A percentile compares a stretch with the other conserved stretches of the same genome.
Conservation (phyloP, 1,140 invertebrate species). For the Leptinotarsa defecta region DNA sequence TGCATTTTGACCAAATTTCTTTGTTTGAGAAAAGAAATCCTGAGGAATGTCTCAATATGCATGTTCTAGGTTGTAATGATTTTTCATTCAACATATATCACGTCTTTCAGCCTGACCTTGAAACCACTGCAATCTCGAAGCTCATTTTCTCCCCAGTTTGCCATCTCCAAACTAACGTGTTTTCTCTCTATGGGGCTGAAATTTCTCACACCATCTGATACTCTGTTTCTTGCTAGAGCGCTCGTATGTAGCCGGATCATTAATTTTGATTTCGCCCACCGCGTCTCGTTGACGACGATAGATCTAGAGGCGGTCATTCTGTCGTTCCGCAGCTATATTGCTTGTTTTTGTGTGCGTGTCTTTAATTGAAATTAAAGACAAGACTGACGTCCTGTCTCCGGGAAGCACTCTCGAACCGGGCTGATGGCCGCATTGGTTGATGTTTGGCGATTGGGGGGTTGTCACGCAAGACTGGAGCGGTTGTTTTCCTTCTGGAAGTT, state of each 20-base stretch:
- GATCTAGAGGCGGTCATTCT: not conserved
- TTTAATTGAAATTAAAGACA: not conserved
- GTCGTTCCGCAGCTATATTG: not conserved
- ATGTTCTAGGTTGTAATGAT: too few relatives aligned
- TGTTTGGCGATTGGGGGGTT: not conserved
- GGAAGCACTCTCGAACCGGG: not conserved
- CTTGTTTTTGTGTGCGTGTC: conserved; percentile 2
- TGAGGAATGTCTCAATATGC: too few relatives aligned
- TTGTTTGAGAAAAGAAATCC: too few relatives aligned
- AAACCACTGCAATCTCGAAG: too few relatives aligned
- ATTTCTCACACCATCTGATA: too few relatives aligned
- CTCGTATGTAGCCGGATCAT: not conserved
- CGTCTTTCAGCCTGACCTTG: too few relatives aligned
- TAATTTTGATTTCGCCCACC: not conserved
- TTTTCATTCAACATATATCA: too few relatives aligned
- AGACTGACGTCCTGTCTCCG: not conserved
- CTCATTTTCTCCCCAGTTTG: too few relatives aligned
- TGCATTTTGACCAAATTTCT: too few relatives aligned
- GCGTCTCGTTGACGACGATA: not conserved
- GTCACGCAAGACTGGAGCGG: not conserved
- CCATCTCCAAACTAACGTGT: too few relatives aligned
- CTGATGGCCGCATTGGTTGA: not conserved
- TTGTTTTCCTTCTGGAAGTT: not conserved
- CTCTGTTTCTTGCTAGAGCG: too few relatives aligned
- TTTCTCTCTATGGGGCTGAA: too few relatives aligned